Percentiles rank a stretch among this genome's conserved stretches.
Conservation (phyloP, 1,140 invertebrate species). For the Pristionchus pacificus region DNA sequence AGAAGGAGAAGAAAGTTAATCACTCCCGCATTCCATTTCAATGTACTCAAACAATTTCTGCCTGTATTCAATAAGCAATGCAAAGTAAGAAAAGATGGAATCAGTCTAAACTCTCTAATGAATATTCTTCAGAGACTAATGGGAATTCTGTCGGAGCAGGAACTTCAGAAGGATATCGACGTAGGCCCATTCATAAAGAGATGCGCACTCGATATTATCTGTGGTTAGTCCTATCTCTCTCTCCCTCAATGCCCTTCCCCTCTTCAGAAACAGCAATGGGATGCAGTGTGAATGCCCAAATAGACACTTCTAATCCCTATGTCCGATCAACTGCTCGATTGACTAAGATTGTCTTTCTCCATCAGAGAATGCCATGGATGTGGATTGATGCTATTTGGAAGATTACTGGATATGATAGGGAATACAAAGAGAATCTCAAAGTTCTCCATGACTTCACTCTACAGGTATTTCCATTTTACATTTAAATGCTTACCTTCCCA, state of each 20-base stretch:
- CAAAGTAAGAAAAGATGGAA: constrained; percentile 39
- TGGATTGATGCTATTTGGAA: constrained; percentile 45
- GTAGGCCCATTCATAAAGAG: constrained; percentile 72
- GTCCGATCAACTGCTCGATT: constrained; percentile 60
- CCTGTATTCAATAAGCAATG: constrained; percentile 68
- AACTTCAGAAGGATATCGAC: constrained; percentile 64
- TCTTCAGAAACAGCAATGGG: constrained; percentile 75
- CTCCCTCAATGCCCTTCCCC: not conserved
- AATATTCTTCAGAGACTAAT: not conserved
- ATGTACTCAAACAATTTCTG: constrained; percentile 73
- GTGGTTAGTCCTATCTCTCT: constrained; percentile 59
- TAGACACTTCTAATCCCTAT: constrained; percentile 69
- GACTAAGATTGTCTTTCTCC: constrained; percentile 39
- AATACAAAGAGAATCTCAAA: constrained; percentile 39
- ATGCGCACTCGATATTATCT: constrained; percentile 81
- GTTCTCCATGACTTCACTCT: constrained; percentile 43
- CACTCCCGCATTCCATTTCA: constrained; percentile 83
- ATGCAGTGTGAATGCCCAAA: constrained; percentile 69
- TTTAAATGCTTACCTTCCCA: not conserved
- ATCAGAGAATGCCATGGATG: constrained; percentile 61
- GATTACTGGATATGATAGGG: not conserved
- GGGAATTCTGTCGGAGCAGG: constrained; percentile 62
- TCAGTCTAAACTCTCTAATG: not conserved
- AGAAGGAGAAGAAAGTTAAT: constrained; percentile 75
- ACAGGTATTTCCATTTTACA: constrained; percentile 22